Conservation (phyloP, 2,113 vertebrate species). For the Ibidorhyncha struthersii region DNA sequence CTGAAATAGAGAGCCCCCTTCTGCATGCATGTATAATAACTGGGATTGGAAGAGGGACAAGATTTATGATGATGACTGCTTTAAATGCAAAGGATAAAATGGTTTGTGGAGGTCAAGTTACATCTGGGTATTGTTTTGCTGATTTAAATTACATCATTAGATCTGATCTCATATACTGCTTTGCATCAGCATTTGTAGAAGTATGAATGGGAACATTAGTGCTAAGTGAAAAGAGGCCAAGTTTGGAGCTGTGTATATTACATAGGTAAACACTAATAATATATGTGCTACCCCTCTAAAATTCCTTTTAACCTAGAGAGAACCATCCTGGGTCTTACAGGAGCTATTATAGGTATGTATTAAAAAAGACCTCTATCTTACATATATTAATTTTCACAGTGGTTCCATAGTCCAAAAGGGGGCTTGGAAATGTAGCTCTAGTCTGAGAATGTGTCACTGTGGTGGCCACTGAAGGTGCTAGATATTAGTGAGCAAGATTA, state of each 20-base stretch:
- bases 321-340: neutral
- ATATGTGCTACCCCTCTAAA: neutral
- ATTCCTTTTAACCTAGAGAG: neutral
- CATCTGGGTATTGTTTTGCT: neutral
- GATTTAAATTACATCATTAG: neutral
- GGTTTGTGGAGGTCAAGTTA: neutral
- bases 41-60: neutral
- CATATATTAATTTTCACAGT: neutral
- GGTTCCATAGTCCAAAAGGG: neutral
- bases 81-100: conserved; percentile 7
- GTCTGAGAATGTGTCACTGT: neutral
- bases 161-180: neutral
- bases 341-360: neutral
- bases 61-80: neutral
- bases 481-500: neutral
- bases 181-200: neutral
- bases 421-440: neutral
- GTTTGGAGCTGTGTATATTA: neutral
- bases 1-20: conserved; percentile 49
- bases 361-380: neutral
- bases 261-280: neutral
- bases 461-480: neutral
- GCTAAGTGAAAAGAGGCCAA: neutral
- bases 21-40: neutral
- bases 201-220: neutral